Base-by-base conservation (phyloP, 2,113 vertebrate genomes). In the Trogon melanurus region DNA sequence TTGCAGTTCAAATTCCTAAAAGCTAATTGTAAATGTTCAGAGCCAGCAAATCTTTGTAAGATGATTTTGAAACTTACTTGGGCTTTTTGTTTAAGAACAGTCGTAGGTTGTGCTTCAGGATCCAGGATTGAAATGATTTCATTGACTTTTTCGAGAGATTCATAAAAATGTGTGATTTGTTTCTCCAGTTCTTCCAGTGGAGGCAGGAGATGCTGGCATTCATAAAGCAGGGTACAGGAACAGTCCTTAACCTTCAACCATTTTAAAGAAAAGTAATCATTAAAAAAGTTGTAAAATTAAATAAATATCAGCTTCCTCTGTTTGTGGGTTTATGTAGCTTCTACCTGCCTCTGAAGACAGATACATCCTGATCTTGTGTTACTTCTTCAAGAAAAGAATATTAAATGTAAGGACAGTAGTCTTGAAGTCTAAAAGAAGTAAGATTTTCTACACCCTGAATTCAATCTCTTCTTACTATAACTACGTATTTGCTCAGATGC, bases 101-200 rank as follows among this genome's bases (percentile, higher is more conserved):
- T 91, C 51, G 98, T 98, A 9, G 98, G 97, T 15, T 99, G 99
- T 5, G 96, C 91, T 91, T 98, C 98, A 9, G 97, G 98, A 87
- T 99, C 98, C 3, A 97, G 53, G 56, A 97, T 88, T 62, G 98
- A 97, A n/a, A 98, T 98, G n/a, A 99, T 98, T 94, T 98, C 98
- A 91, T 98, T 98, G 64, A 99, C 98, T 56, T 98, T 98, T 94
- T 99, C 99, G 82, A 99, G 98, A 38, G 98, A 98, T 83, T 99
- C 98, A 95, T 99, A 99, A 92, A 99, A 99, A 71, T 96, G 94
- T 5, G 97, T 98, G 92, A 99, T 98, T 96, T 99, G 99, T 89
- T 98, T 98, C 96, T 99, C 99, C 91, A 99, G 96, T 93, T 99
- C 99, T 95, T 99, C 99, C 96, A 99, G 86, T 1, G 98, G 98